phyloP scores from a whole-genome alignment of 30 jellyfish, hydroid and myxozoan genomes.

The Clytia hemisphaerica region DNA sequence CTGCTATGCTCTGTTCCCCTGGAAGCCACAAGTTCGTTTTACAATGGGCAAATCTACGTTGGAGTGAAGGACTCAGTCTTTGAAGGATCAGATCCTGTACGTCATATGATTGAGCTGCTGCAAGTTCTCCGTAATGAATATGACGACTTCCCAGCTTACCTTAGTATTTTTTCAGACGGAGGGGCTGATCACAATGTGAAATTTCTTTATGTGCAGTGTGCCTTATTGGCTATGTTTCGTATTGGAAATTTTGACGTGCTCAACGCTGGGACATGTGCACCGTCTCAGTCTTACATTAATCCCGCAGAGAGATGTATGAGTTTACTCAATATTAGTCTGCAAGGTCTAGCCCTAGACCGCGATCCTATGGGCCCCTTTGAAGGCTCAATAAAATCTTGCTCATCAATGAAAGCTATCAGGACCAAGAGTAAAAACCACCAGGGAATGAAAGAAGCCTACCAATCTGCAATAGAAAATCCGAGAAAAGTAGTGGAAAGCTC shows the following conservation, averaged over 20 bases:
- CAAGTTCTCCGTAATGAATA: constrained; percentile 7
- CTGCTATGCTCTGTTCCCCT: constrained; percentile 19
- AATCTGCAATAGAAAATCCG: constrained; percentile 17
- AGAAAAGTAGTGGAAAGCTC: not conserved
- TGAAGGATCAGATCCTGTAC: constrained; percentile 20
- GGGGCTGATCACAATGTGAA: constrained; percentile 28
- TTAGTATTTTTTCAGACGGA: constrained; percentile 26
- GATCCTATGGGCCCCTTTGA: constrained; percentile 30
- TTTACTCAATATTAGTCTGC: constrained; percentile 26
- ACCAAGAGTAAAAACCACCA: constrained; percentile 1
- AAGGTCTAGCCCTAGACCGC: constrained; percentile 27
- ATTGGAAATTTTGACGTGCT: constrained; percentile 8
- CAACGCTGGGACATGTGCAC: constrained; percentile 43
- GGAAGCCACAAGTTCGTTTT: not conserved
- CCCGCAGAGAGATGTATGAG: constrained; percentile 35
- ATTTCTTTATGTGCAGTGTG: constrained; percentile 30
- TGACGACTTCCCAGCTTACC: constrained; percentile 19
- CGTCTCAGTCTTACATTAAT: constrained; percentile 18
- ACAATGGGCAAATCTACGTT: constrained; percentile 20
- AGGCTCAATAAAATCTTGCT: constrained; percentile 7
- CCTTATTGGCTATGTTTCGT: not conserved
- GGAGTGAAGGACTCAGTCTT: constrained; percentile 34
- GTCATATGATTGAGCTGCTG: constrained; percentile 34
- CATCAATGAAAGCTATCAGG: constrained; percentile 17
- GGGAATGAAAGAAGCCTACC: constrained; percentile 43